Evolutionary conservation across 2,113 vertebrate species (phyloP).

Genomic region (Macroglossus sobrinus): DNA sequence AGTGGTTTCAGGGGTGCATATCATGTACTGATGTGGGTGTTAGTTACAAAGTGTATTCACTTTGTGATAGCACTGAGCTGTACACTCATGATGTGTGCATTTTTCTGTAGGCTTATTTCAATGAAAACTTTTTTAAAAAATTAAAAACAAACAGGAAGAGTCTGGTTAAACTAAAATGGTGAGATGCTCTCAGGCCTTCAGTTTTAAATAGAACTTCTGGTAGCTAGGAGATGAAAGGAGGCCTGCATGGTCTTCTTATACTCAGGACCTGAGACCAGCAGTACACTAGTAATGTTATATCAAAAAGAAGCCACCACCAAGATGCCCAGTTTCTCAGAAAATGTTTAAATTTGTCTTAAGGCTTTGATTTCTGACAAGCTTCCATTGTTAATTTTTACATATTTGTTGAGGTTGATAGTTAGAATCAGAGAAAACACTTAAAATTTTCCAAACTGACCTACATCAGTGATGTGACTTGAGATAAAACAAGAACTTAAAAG

Average conservation of each 20-base stretch:
- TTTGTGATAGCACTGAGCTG: neutral
- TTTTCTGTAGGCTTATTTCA: neutral
- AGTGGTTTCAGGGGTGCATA: neutral
- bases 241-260: neutral
- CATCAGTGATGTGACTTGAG: neutral
- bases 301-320: neutral
- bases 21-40: neutral
- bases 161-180: neutral
- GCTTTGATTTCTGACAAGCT: neutral
- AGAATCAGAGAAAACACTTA: neutral
- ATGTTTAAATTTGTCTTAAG: neutral
- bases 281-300: neutral
- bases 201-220: neutral
- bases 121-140: neutral
- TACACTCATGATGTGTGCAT: neutral
- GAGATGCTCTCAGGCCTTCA: neutral
- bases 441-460: neutral
- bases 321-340: neutral
- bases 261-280: neutral
- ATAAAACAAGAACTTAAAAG: neutral
- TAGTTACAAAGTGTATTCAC: neutral
- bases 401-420: neutral
- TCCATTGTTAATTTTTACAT: neutral
- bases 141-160: neutral
- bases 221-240: neutral